These are phyloP conservation scores for Lepus europaeus DNA, from an alignment of 2,113 vertebrate genomes.

Conservation along the genomic window DNA sequence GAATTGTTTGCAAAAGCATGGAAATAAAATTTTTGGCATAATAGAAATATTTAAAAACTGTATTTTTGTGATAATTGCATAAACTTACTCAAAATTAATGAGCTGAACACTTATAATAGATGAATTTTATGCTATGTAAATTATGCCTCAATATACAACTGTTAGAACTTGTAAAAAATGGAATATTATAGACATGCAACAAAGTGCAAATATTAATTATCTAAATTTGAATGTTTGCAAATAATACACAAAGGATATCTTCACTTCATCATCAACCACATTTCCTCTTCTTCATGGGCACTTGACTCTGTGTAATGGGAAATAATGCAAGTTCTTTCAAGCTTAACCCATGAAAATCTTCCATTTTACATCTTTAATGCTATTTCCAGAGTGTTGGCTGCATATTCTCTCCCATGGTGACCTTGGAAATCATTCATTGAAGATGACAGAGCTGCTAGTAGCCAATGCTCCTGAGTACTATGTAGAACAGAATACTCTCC, in stretches of 20 bases:
- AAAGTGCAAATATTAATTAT: not conserved
- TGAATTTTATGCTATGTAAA: not conserved
- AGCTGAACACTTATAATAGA: not conserved
- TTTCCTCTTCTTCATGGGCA: not conserved
- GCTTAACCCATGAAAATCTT: constrained; percentile 9
- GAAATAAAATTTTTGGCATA: not conserved
- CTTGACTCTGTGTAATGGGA: not conserved
- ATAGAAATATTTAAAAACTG: not conserved
- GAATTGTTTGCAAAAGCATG: not conserved
- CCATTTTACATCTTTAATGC: not conserved
- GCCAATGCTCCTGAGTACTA: not conserved
- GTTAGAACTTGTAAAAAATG: not conserved
- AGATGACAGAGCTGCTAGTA: not conserved
- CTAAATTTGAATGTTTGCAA: not conserved
- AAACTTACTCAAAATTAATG: not conserved
- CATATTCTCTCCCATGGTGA: not conserved
- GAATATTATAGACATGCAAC: not conserved
- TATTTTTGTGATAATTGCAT: not conserved
- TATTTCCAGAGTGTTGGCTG: not conserved
- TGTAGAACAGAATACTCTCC: not conserved
- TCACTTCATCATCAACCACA: not conserved
- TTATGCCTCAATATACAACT: not conserved
- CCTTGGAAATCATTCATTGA: constrained; percentile 4
- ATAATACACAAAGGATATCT: not conserved
- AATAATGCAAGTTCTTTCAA: constrained; percentile 7